These are phyloP conservation scores for Rhinophrynus dorsalis DNA, from an alignment of 2,797 vertebrate species.

Conservation along the genomic window DNA sequence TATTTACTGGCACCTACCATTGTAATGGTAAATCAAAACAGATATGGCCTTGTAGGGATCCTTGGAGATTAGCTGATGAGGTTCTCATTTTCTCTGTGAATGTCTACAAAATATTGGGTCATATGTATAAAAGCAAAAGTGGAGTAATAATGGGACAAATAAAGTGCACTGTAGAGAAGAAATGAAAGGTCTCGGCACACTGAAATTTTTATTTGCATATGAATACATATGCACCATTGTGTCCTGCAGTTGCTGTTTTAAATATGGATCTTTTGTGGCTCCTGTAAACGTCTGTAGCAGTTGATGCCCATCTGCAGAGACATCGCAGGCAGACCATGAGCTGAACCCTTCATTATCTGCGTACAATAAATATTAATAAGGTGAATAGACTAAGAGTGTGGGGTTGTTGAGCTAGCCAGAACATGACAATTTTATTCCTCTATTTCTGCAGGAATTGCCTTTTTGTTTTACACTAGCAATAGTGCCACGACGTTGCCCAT, in stretches of 20 bases:
- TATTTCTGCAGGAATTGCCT: background rate
- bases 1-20: background rate
- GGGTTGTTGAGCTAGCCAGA: background rate
- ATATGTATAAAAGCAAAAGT: no score
- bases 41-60: background rate
- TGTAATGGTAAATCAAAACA: background rate
- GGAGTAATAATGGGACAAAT: no score
- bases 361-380: constrained; percentile 43
- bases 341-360: constrained; percentile 23
- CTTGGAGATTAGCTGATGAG: no score
- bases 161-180: no score
- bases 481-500: no score
- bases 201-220: background rate
- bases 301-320: background rate
- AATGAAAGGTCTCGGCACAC: no score
- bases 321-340: constrained; percentile 29
- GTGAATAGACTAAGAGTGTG: background rate
- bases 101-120: no score
- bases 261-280: constrained; percentile 22
- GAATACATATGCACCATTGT: background rate
- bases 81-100: no score
- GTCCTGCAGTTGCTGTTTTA: background rate
- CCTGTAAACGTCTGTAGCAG: background rate
- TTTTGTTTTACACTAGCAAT: constrained; percentile 24
- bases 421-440: background rate